Conservation (phyloP, 2,113 vertebrate species). For the Pygoscelis antarcticus region DNA sequence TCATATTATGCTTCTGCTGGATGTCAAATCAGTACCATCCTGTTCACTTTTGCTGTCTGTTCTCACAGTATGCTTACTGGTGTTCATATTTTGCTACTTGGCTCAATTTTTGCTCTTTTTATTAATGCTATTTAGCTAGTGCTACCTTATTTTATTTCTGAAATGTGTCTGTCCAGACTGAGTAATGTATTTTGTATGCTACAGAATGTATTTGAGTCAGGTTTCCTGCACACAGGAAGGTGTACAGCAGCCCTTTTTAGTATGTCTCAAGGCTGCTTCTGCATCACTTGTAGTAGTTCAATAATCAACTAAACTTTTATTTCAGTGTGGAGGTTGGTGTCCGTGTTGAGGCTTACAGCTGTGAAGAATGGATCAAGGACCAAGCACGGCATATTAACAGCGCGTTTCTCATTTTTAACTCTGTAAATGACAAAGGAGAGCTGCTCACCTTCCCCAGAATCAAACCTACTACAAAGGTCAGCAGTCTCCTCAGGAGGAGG, state of each 20-base stretch:
- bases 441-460: constrained; percentile 68
- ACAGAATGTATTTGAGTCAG: neutral
- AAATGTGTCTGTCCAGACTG: neutral
- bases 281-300: neutral
- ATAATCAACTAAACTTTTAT: neutral
- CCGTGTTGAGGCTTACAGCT: constrained; percentile 79
- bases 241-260: neutral
- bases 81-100: neutral
- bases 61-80: neutral
- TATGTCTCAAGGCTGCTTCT: neutral
- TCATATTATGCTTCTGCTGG: neutral
- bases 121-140: neutral
- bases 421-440: constrained; percentile 53
- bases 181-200: neutral
- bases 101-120: neutral
- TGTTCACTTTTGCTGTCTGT: neutral
- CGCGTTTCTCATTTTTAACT: constrained; percentile 77
- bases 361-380: constrained; percentile 75
- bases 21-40: neutral
- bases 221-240: neutral
- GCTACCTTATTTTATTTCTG: neutral
- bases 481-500: neutral
- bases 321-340: constrained; percentile 80
- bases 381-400: constrained; percentile 79
- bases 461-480: constrained; percentile 73